A percentile compares a stretch with the other conserved stretches of the same genome.
Evolutionary conservation across 2,797 vertebrate genomes (phyloP).

Genomic region (Chaetophractus vellerosus): DNA sequence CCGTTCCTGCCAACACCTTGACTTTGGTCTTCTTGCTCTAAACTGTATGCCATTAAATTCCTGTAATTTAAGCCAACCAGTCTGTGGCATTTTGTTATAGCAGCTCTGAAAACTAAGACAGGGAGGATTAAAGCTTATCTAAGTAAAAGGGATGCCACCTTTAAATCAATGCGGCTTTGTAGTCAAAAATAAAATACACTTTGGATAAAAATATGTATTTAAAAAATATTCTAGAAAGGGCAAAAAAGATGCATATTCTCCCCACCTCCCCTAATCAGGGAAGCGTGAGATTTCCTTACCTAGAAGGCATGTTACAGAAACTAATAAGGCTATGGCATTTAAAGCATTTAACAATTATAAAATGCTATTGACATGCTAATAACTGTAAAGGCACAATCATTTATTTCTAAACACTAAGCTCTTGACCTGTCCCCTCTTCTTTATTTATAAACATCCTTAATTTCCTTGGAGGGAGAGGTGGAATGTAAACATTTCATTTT

Average conservation of each 20-base stretch:
- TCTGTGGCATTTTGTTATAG: too few relatives aligned
- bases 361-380: fast-evolving
- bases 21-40: too few relatives aligned
- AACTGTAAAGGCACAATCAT: too few relatives aligned
- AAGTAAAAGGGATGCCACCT: neutral
- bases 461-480: neutral
- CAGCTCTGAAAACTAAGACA: too few relatives aligned
- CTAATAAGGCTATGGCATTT: fast-evolving
- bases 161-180: neutral
- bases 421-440: fast-evolving
- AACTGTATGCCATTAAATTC: too few relatives aligned
- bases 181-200: neutral
- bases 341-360: fast-evolving
- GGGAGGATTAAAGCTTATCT: neutral
- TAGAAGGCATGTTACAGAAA: fast-evolving
- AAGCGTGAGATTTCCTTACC: neutral
- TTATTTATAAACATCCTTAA: neutral
- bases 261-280: fast-evolving
- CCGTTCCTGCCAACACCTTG: too few relatives aligned
- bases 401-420: neutral
- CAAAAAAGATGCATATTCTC: too few relatives aligned
- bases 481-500: neutral
- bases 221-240: too few relatives aligned
- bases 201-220: too few relatives aligned
- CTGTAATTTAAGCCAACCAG: too few relatives aligned